A percentile compares a stretch with the other conserved stretches of the same genome.
Conservation (phyloP, 2,888 invertebrate genomes). For the Ischnura elegans region DNA sequence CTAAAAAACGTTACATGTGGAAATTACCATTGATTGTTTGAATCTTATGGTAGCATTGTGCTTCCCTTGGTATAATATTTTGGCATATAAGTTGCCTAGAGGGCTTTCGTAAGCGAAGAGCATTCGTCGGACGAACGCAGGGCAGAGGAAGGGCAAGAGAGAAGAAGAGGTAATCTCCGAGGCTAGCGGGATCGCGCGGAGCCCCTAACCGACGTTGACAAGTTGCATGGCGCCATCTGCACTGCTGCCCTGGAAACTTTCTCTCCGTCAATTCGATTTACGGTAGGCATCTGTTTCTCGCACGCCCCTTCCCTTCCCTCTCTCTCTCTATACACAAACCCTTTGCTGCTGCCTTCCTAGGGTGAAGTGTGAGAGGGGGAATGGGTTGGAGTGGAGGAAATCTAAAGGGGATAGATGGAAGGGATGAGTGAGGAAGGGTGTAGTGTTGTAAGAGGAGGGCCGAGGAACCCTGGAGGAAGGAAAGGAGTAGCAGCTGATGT, state of each 20-base stretch:
- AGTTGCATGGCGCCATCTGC: constrained; percentile 63
- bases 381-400: neutral
- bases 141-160: neutral
- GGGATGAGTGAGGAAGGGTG: neutral
- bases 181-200: constrained; percentile 6
- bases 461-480: neutral
- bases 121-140: neutral
- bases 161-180: neutral
- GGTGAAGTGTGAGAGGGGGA: neutral
- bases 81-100: too few relatives aligned
- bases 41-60: too few relatives aligned
- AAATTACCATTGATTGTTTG: too few relatives aligned
- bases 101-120: neutral
- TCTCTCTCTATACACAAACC: neutral
- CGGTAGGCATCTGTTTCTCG: constrained; percentile 62
- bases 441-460: neutral
- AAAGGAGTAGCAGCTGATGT: constrained; percentile 5
- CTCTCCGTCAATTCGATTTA: constrained; percentile 66
- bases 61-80: too few relatives aligned
- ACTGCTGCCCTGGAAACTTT: constrained; percentile 54
- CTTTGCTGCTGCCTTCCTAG: neutral
- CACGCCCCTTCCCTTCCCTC: neutral
- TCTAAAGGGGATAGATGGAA: neutral
- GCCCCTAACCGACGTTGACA: constrained; percentile 64
- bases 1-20: too few relatives aligned